These are phyloP conservation scores for Tachyglossus aculeatus DNA, from an alignment of 2,797 vertebrate genomes.

Conservation along the genomic window DNA sequence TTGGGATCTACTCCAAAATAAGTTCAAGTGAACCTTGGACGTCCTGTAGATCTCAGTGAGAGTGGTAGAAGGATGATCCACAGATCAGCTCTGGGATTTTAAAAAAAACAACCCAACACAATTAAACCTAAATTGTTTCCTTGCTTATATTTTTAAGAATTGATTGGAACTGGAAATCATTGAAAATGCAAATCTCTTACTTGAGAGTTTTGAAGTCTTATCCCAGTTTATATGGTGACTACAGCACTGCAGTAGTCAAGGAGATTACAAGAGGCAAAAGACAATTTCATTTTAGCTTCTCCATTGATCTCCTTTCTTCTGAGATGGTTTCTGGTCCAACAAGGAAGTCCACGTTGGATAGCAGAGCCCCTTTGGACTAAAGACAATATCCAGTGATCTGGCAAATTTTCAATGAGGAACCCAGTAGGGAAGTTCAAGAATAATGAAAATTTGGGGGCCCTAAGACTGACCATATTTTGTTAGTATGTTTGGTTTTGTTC, in stretches of 20 bases:
- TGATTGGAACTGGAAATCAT: neutral
- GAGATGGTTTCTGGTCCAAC: slow-evolving; percentile 9
- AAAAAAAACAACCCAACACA: slow-evolving; percentile 41
- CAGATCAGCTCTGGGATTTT: slow-evolving; percentile 23
- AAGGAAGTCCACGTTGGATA: neutral
- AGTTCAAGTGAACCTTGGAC: neutral
- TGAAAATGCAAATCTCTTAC: neutral
- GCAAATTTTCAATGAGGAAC: slow-evolving; percentile 10
- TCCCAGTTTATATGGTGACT: slow-evolving; percentile 11
- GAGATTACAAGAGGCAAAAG: neutral
- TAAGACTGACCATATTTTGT: too few relatives aligned
- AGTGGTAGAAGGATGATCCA: neutral
- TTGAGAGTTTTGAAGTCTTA: neutral
- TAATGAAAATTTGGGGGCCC: neutral
- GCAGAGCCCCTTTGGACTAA: too few relatives aligned
- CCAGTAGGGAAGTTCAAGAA: slow-evolving; percentile 21
- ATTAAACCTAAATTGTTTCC: neutral
- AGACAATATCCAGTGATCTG: slow-evolving; percentile 13
- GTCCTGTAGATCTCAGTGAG: slow-evolving; percentile 29
- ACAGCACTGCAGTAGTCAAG: neutral
- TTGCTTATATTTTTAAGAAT: neutral
- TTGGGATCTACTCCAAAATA: slow-evolving; percentile 60
- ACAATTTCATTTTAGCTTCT: slow-evolving; percentile 1
- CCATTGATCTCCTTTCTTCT: neutral
- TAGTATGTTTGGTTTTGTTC: too few relatives aligned